These are phyloP conservation scores for Eurystomus glaucurus DNA, from an alignment of 2,797 vertebrate genomes.

Conservation along the genomic window DNA sequence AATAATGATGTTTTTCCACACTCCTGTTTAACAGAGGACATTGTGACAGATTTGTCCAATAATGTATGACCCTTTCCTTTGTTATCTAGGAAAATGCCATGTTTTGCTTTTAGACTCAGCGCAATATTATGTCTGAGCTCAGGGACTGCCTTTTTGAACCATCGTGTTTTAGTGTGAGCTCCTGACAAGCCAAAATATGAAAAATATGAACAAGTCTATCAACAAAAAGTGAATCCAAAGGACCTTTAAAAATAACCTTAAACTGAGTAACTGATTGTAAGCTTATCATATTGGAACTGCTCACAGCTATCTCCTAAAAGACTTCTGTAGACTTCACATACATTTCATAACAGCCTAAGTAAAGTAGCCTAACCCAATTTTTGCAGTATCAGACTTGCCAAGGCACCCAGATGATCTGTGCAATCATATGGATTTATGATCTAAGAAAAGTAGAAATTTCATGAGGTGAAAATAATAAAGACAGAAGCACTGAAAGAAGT, in stretches of 20 bases:
- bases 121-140: conserved; percentile 26
- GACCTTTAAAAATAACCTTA: conserved; percentile 43
- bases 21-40: background rate
- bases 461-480: background rate
- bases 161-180: background rate
- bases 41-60: background rate
- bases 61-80: background rate
- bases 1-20: background rate
- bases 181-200: conserved; percentile 30
- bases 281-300: conserved; percentile 37
- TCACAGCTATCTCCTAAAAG: conserved; percentile 40
- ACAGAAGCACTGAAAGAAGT: background rate
- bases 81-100: conserved; percentile 37
- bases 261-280: conserved; percentile 39
- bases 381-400: conserved; percentile 48
- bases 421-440: conserved; percentile 68
- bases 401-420: conserved; percentile 53
- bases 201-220: conserved; percentile 34
- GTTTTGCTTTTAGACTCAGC: conserved; percentile 24
- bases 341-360: conserved; percentile 48
- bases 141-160: conserved; percentile 30
- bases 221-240: conserved; percentile 4
- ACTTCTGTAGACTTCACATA: conserved; percentile 12
- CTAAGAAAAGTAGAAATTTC: conserved; percentile 53
- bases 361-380: conserved; percentile 52